Evolutionary conservation across 1,140 invertebrate species (phyloP), one percentile per base, ranked within the genome.

Genomic region (Heliconius nattereri): DNA sequence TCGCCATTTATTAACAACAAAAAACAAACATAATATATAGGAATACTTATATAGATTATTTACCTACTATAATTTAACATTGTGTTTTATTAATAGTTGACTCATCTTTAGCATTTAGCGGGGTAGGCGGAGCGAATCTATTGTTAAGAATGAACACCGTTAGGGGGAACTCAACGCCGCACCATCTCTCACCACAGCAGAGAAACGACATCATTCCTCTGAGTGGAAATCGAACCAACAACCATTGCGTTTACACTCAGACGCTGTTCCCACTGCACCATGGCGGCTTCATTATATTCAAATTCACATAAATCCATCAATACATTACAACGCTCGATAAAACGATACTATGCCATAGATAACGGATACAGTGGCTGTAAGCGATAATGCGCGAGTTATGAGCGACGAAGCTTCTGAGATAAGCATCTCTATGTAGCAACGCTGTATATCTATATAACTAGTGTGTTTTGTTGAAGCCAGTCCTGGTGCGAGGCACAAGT

Each of bases 371-470:
- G 52, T 54, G 52, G 19, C 52, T 45, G 40, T 54, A n/a, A 54
- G 52, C 52, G 52, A n/a, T n/a, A 54, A 54, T 54, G 52, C 52
- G 52, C n/a, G n/a, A 57, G 54, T 57, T 57, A 57, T 57, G 54
- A 57, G 20, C 49, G 49, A 52, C 49, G 8, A 57, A 57, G 19
- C n/a, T 23, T 57, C 7, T 23, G 3, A 57, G 54, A 57, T 57
- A 57, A 57, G 54, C 20, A 23, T 45, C 40, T 45, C 40, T 54
- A n/a, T n/a, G 6, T 20, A 20, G 8, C 52, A 7, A 35, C 6
- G 52, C 52, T 54, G 20, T 54, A 54, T 20, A 54, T 54, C 2
- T 54, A 54, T n/a, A 54, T 54, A 20, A 20, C 52, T 54, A 7
- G 0, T 20, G 2, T 54, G 7, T n/a, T 20, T 16, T 45, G 40